Evolutionary conservation across 2,888 invertebrate genomes (phyloP).

Genomic region (Pandemis corylana): DNA sequence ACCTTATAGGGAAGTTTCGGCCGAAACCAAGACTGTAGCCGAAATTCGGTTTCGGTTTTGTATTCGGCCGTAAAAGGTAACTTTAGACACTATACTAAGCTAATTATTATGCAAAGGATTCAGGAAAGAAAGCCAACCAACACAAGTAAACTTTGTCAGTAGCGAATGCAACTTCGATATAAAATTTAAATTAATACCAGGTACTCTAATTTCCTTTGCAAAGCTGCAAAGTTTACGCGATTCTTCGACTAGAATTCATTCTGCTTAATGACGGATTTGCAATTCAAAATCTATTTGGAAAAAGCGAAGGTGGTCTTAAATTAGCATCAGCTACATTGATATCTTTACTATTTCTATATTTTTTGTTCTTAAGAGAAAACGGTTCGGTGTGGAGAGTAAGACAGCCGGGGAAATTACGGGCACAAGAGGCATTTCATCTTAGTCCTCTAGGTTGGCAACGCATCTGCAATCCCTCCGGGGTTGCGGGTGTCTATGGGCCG

Average conservation of each 20-base stretch:
- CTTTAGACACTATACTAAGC: conserved; percentile 13
- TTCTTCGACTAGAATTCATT: conserved; percentile 36
- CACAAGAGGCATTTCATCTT: too few species aligned
- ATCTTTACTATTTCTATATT: too few species aligned
- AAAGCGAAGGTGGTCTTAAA: neutral
- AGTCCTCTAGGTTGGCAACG: too few species aligned
- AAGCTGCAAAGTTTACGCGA: conserved; percentile 33
- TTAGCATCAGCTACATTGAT: neutral
- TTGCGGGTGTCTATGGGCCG: too few species aligned
- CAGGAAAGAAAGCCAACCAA: conserved; percentile 32
- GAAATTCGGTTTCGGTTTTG: too few species aligned
- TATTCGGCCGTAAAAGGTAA: too few species aligned
- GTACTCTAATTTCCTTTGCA: conserved; percentile 39
- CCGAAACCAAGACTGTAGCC: too few species aligned
- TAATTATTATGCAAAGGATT: conserved; percentile 40
- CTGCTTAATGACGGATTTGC: conserved; percentile 36
- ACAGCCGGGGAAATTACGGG: too few species aligned
- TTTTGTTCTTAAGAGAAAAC: neutral
- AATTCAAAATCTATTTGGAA: conserved; percentile 36
- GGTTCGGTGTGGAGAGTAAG: too few species aligned
- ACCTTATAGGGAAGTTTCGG: too few species aligned
- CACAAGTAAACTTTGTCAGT: conserved; percentile 35
- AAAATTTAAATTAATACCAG: conserved; percentile 42
- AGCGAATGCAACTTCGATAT: conserved; percentile 40
- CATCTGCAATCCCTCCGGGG: too few species aligned